Base-by-base conservation (phyloP, 2,888 invertebrate species). In the Lasius platythorax region DNA sequence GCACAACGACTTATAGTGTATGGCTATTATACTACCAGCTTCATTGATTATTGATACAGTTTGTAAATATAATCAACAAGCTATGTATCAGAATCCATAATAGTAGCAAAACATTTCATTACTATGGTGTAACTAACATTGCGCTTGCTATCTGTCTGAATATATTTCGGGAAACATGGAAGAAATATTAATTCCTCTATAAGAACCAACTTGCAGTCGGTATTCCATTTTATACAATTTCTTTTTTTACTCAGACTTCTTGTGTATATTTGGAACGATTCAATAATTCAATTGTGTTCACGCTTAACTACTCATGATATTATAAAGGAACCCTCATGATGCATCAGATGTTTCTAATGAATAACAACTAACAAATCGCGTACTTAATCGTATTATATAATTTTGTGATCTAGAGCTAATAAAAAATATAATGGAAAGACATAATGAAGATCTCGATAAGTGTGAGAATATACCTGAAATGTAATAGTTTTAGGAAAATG, bases 341-440 rank as follows among this genome's bases (percentile, higher is more conserved):
- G 61, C 70, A 33, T 84, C 66, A 83, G 81, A 84, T 67, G 56
- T 6, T 70, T 46, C 12, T 30, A 23, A 61, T 81, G 15, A 46
- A 43, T 75, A 88, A 84, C 81, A 84, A 85, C 53, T 81, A 84
- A 85, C 61, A 74, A 66, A 73, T 30, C 64, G 5, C n/a, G 33
- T 67, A 85, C 33, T 83, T 72, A 50, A 50, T 50, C 50, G 70
- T 70, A 70, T 61, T 53, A 66, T 68, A 84, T 50, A 15, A 72
- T 79, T 72, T 83, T 53, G 50, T 66, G 33, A 88, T 76, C 64
- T 76, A 50, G 33, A 85, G 70, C 58, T 84, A 88, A 87, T 67
- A 66, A 61, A 84, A 81, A 74, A 82, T 86, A 88, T 75, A 73
- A 74, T 82, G 78, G 90, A 87, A 90, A 87, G 88, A 89, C 90